Evolutionary conservation across 92 coral and sea anemone genomes (phyloP), one percentile per base, ranked within the genome.

Genomic region (Paramuricea clavata): DNA sequence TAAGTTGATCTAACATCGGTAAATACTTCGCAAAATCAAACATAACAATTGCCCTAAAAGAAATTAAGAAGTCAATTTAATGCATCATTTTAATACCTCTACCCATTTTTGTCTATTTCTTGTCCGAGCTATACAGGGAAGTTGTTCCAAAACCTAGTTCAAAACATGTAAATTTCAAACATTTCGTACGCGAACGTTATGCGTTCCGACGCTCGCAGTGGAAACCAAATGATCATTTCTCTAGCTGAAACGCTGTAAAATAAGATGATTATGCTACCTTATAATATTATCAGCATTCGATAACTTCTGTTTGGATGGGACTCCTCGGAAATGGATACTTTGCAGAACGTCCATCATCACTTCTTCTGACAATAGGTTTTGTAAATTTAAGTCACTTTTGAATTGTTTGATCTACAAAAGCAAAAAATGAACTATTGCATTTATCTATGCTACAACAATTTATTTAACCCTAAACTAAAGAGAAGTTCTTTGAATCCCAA

Each of bases 31-130:
- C 75, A 23, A 92, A 67, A 41, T 89, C 92, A 6, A 89, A 47
- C 84, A 92, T 81, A 50, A 86, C 92, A 83, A 89, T 81, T 74
- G 93, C 81, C 81, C 95, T 92, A 62, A 62, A 28, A 62, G 35
- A 62, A 61, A 23, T 19, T 3, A 12, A 50, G 21, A 16, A 62
- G 64, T 15, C 6, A 56, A 56, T 56, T 3, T n/a, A 56, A 3
- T 56, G 64, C 64, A 56, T 74, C n/a, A n/a, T n/a, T n/a, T n/a
- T n/a, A n/a, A n/a, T n/a, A n/a, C n/a, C n/a, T n/a, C n/a, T n/a
- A n/a, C n/a, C n/a, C n/a, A n/a, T n/a, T n/a, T n/a, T n/a, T n/a
- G n/a, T n/a, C n/a, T n/a, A n/a, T n/a, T n/a, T n/a, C n/a, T n/a
- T n/a, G n/a, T n/a, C n/a, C n/a, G n/a, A n/a, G n/a, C n/a, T n/a